Conservation (phyloP, 2,888 invertebrate species). For the Pinctada fucata region DNA sequence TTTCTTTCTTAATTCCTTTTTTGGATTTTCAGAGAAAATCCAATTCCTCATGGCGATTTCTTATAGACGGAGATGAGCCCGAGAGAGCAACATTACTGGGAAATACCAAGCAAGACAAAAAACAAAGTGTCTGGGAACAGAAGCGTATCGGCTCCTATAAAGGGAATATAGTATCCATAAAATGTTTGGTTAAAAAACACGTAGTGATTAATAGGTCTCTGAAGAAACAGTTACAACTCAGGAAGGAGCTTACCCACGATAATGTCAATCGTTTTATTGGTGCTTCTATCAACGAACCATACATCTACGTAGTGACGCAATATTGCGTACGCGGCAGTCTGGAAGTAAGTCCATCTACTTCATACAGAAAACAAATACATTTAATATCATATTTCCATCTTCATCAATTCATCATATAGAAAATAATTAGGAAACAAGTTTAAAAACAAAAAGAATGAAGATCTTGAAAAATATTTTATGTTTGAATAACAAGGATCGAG, state of each 20-base stretch:
- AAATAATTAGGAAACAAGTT: no score
- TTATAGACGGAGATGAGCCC: slow-evolving; percentile 38
- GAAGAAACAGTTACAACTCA: slow-evolving; percentile 72
- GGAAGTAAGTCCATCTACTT: slow-evolving; percentile 56
- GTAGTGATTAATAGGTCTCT: slow-evolving; percentile 70
- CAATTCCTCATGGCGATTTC: slow-evolving; percentile 23
- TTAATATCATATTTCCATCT: no score
- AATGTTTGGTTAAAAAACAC: slow-evolving; percentile 80
- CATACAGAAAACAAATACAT: background rate
- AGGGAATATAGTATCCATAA: slow-evolving; percentile 85
- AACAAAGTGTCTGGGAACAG: slow-evolving; percentile 1
- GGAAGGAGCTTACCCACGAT: slow-evolving; percentile 75
- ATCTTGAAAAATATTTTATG: no score
- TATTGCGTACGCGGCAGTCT: slow-evolving; percentile 74
- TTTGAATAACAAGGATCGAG: no score
- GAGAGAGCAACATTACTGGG: slow-evolving; percentile 39
- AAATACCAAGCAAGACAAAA: slow-evolving; percentile 27
- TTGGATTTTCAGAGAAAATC: slow-evolving; percentile 29
- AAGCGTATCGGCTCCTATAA: slow-evolving; percentile 66
- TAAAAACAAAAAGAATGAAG: no score
- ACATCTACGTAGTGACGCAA: slow-evolving; percentile 73
- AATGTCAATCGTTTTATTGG: slow-evolving; percentile 75
- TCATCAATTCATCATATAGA: no score
- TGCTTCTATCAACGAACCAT: slow-evolving; percentile 73
- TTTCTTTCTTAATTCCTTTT: no score